Percentiles rank a stretch among this genome's conserved stretches.
phyloP scores from a whole-genome alignment of 2,797 vertebrate species.

The Acrossocheilus fasciatus region DNA sequence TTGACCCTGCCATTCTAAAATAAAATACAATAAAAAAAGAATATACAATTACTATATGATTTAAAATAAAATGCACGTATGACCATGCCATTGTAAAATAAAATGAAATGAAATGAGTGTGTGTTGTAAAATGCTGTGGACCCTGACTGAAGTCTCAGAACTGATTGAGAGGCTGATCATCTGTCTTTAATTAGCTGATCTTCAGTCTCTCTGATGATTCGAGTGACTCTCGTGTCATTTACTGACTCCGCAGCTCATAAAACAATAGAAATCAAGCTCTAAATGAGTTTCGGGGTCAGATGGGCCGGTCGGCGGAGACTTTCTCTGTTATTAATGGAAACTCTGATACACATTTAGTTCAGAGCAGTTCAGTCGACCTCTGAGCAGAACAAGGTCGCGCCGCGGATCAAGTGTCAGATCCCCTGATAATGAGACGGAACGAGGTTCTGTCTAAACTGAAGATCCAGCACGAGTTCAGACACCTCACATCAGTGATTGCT shows the following conservation, averaged over 20 bases:
- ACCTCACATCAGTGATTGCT: too few relatives aligned
- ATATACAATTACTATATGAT: too few relatives aligned
- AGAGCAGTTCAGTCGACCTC: conserved; percentile 54
- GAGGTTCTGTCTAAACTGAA: conserved; percentile 43
- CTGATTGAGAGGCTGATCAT: neutral
- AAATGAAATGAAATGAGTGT: too few relatives aligned
- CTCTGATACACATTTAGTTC: conserved; percentile 51
- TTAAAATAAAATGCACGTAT: too few relatives aligned
- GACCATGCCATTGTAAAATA: too few relatives aligned
- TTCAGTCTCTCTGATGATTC: neutral
- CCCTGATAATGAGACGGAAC: conserved; percentile 31
- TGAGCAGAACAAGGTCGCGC: conserved; percentile 15
- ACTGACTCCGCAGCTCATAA: neutral
- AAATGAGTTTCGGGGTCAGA: conserved; percentile 50
- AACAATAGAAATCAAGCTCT: conserved; percentile 62
- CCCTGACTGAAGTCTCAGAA: neutral
- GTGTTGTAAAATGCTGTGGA: too few relatives aligned
- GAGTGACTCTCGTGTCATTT: neutral
- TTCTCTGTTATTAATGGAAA: conserved; percentile 23
- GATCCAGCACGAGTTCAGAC: neutral
- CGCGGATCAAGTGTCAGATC: conserved; percentile 4
- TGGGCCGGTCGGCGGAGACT: conserved; percentile 27
- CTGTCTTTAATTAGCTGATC: neutral
- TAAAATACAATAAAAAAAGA: too few relatives aligned
- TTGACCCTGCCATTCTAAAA: neutral